phyloP scores from a whole-genome alignment of 2,888 invertebrate genomes.

The Hypena proboscidalis region DNA sequence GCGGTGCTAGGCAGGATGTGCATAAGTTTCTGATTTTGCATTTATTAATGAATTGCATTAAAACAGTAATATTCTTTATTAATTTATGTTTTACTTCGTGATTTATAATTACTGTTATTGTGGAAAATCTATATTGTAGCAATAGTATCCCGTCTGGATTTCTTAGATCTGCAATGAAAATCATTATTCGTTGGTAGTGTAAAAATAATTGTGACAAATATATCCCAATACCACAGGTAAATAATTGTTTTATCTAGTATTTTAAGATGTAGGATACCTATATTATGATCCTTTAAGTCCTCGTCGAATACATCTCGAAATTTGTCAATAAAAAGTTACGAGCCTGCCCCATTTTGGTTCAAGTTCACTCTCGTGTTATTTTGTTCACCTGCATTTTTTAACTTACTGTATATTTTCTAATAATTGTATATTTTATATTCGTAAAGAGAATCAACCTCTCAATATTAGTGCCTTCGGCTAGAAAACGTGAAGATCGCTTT shows the following conservation, averaged over 20 bases:
- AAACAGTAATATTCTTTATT: conserved; percentile 49
- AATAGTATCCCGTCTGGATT: conserved; percentile 53
- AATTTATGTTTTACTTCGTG: conserved; percentile 47
- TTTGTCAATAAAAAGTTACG: conserved; percentile 48
- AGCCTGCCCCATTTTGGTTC: conserved; percentile 73
- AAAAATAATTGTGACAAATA: conserved; percentile 85
- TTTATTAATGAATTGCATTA: conserved; percentile 63
- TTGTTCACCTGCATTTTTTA: conserved; percentile 47
- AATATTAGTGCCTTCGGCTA: conserved; percentile 10
- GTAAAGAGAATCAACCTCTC: conserved; percentile 1
- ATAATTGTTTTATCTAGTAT: conserved; percentile 58
- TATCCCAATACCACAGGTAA: conserved; percentile 77
- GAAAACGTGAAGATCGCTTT: conserved; percentile 34
- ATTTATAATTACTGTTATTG: conserved; percentile 48
- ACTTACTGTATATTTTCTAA: conserved; percentile 8
- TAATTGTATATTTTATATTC: neutral
- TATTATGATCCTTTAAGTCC: conserved; percentile 21
- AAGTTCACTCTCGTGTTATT: conserved; percentile 69
- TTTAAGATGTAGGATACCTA: conserved; percentile 20
- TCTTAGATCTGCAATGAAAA: conserved; percentile 77
- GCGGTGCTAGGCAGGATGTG: conserved; percentile 84
- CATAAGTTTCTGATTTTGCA: conserved; percentile 77
- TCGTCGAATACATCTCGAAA: conserved; percentile 34
- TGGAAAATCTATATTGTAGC: conserved; percentile 45
- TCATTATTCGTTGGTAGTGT: conserved; percentile 81